Evolutionary conservation across 2,888 invertebrate species (phyloP), one percentile per base, ranked within the genome.

Genomic region (Microchrysa polita): DNA sequence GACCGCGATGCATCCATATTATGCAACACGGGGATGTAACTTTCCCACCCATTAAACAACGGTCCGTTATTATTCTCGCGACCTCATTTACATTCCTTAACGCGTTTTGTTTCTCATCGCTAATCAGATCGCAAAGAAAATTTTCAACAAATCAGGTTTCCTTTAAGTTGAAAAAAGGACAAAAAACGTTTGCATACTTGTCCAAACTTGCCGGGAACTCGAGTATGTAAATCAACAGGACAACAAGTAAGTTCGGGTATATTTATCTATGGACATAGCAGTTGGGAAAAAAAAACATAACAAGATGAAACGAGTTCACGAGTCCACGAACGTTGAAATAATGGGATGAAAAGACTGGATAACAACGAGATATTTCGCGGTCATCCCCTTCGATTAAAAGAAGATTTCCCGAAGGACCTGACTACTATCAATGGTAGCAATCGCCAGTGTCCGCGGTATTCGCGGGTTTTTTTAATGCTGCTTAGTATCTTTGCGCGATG

Each of bases 31-130:
- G 10, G 4, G 40, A 40, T 69, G 57, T 40, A 69, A 69, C 69
- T 69, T 69, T 69, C 69, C 69, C 69, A 69, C 69, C 69, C 55
- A 55, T 69, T 69, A 57, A 69, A 69, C 55, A 57, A 69, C 69
- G 57, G 69, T 55, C 69, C 69, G 69, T 69, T 69, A 57, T 69
- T 57, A 10, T 69, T 57, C 40, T 65, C 53, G 52, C 23, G 52
- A n/a, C 27, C 12, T 34, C n/a, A 48, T 65, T 55, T 55, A 16
- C 14, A 69, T 69, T 55, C 40, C 69, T 55, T 20, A 57, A 69
- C 69, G 57, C 57, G 69, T 57, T 69, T 69, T 69, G 55, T 69
- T 69, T 69, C 69, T 57, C 69, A 69, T 69, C 69, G 69, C 69
- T 69, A 69, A 69, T 69, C 69, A 69, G 69, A 69, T 69, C 69